These are phyloP conservation scores for Drosophila virilis DNA, from an alignment of 1,140 invertebrate species.

Conservation along the genomic window DNA sequence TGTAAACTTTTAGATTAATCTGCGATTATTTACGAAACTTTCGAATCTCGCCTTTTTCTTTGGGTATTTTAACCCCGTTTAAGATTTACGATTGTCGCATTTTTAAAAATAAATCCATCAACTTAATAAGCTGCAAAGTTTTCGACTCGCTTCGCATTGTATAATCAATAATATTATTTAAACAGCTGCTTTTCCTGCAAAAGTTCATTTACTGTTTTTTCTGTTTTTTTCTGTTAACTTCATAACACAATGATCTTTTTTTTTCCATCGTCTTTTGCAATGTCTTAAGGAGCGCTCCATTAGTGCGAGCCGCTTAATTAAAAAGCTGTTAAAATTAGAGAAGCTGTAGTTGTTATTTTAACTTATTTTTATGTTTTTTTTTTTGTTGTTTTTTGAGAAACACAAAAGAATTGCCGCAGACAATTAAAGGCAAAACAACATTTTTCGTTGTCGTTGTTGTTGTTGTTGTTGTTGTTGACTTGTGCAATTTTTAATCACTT, in stretches of 20 bases:
- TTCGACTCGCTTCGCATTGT: constrained; percentile 29
- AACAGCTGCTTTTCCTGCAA: constrained; percentile 54
- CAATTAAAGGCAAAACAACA: constrained; percentile 51
- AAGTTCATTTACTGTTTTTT: constrained; percentile 67
- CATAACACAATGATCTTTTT: constrained; percentile 58
- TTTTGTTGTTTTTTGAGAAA: constrained; percentile 5
- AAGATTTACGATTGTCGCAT: neutral
- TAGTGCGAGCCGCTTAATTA: constrained; percentile 64
- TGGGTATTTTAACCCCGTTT: too few species aligned
- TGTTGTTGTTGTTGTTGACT: constrained; percentile 25
- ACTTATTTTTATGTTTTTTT: constrained; percentile 5
- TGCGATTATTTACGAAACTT: neutral
- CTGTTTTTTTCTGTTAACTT: constrained; percentile 4
- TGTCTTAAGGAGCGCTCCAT: constrained; percentile 54
- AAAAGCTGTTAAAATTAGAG: constrained; percentile 65
- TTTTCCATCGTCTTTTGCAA: constrained; percentile 59
- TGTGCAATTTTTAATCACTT: constrained; percentile 63
- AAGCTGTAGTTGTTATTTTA: constrained; percentile 12
- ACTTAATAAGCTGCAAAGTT: neutral
- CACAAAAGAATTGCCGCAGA: constrained; percentile 71
- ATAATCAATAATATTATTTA: constrained; percentile 61
- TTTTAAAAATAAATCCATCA: constrained; percentile 36
- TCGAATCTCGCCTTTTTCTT: neutral
- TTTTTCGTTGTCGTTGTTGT: constrained; percentile 22
- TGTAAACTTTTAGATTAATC: too few species aligned